Base-by-base conservation (phyloP, 1,140 invertebrate genomes). In the Magallana gigas region DNA sequence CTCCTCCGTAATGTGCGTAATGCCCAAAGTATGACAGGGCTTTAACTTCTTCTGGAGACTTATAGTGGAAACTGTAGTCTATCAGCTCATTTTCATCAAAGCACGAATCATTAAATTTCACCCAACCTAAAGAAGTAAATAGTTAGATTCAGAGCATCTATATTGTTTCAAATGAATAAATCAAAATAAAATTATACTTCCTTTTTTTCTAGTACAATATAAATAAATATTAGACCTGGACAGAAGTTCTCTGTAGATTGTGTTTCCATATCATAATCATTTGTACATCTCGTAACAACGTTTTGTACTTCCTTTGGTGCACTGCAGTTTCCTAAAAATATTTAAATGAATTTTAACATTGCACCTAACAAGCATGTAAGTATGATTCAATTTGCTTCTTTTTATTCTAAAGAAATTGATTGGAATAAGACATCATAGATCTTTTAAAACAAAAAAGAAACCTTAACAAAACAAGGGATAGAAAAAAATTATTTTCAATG, bases 41-140 rank as follows among this genome's bases (percentile, higher is more conserved):
- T 9, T 85, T 64, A 1, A 83, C 58, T 16, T 59, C 57, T 36
- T 57, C 14, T 1, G 56, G 36, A 14, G 56, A 36, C 18, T 23
- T 48, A 83, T 89, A 83, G 12, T 83, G 29, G 59, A 89, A 89
- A 71, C 80, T 68, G 60, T 85, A 85, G n/a, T 89, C 83, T 12
- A 48, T 68, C 11, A 87, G 62, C 60, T 87, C 83, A 23, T 89
- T 89, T 71, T 83, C 88, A 59, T 89, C 83, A 71, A 89, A 87
- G 62, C 88, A 89, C n/a, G 23, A 71, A 6, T 59, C 82, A 57
- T 87, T 89, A 18, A 58, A 89, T 11, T 58, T 59, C 81, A 48
- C 0, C 88, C 88, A 89, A 83, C 57, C 88, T 89, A 16, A 14
- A 85, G n/a, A 23, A 68, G 7, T 68, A 5, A 68, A 23, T 5